These are phyloP conservation scores for Mastomys natalensis DNA, from an alignment of 2,113 vertebrate genomes.

Conservation along the genomic window DNA sequence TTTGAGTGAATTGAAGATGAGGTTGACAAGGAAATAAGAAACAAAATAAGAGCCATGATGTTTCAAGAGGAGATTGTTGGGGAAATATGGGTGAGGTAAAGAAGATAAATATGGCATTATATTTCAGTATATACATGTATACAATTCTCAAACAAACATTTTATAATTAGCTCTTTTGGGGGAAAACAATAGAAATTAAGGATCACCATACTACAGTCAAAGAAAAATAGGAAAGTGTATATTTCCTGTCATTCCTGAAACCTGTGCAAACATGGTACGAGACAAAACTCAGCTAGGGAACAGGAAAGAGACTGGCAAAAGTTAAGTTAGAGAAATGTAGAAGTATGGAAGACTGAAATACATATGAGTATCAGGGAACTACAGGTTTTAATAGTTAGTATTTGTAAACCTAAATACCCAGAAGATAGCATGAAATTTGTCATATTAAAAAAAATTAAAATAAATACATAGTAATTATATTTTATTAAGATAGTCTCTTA, in stretches of 20 bases:
- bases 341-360: not conserved
- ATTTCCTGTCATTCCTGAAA: not conserved
- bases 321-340: not conserved
- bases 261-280: not conserved
- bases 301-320: not conserved
- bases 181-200: not conserved
- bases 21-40: not conserved
- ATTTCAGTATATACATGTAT: not conserved
- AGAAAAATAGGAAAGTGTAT: not conserved
- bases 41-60: not conserved
- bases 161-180: not conserved
- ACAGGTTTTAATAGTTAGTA: not conserved
- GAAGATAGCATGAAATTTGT: not conserved
- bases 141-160: not conserved
- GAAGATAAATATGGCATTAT: not conserved
- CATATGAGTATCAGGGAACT: not conserved
- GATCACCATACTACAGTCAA: not conserved
- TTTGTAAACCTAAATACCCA: not conserved
- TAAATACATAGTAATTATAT: not conserved
- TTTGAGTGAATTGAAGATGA: not conserved
- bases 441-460: not conserved
- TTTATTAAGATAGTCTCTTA: not conserved
- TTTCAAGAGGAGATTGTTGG: not conserved
- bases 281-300: not conserved
- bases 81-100: not conserved